Evolutionary conservation across 2,797 vertebrate genomes (phyloP), one percentile per base, ranked within the genome.

Genomic region (Okamejei kenojei): DNA sequence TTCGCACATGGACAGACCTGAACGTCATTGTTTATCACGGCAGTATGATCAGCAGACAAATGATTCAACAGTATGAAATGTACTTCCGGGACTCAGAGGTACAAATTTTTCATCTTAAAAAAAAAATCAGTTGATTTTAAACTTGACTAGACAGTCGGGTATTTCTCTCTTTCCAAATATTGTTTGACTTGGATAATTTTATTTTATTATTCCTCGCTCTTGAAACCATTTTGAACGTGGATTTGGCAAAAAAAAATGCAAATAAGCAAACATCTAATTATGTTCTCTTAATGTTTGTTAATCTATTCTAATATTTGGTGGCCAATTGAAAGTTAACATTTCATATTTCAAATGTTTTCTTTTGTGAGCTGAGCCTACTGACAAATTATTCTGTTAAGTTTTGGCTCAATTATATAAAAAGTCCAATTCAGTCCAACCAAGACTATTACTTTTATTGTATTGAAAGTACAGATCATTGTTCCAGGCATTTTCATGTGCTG

Each of bases 31-130:
- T 99, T 93, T 99, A 99, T 95, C 99, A 99, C 0, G 99, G 99
- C 13, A 99, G 99, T 94, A 96, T 98, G 96, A 97, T 99, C 96
- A 99, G 99, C 96, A 97, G 99, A 94, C 98, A 99, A 96, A 99
- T 99, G 98, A 98, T 99, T 93, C 99, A 99, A 95, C 98, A 99
- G 95, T 99, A 99, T 80, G 99, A 99, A 95, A 99, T 99, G 98
- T 98, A 99, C 96, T 99, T 97, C 97, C 98, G 98, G 96, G 99
- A 99, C 93, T 95, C 98, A 74, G 99, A 99, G 98, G 99, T 99
- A 96, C 88, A 81, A 93, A 63, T 10, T 29, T 92, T 92, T 74
- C 71, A 29, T 76, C 32, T 74, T 54, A 54, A 54, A 92, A 26
- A 35, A 29, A 15, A 23, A 86, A 61, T 68, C 84, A 32, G n/a